phyloP scores from a whole-genome alignment of 2,888 invertebrate species.

The Maniola hyperantus region DNA sequence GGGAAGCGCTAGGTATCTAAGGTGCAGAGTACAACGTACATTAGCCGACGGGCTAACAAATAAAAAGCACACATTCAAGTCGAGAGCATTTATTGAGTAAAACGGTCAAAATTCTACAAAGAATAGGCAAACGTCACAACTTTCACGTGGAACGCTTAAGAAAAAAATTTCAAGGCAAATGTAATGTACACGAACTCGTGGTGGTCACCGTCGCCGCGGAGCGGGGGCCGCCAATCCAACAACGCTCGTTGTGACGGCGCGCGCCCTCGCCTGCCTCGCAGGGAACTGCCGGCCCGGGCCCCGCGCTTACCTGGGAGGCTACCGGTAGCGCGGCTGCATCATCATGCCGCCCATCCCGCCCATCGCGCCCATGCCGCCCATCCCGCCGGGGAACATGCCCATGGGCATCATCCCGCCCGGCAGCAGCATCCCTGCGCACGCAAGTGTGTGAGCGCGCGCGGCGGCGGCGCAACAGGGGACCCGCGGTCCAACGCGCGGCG shows the following conservation, averaged over 20 bases:
- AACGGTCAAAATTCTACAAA: slow-evolving; percentile 81
- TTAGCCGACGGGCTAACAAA: slow-evolving; percentile 52
- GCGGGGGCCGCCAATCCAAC: slow-evolving; percentile 83
- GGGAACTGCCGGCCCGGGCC: slow-evolving; percentile 84
- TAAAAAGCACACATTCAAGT: slow-evolving; percentile 60
- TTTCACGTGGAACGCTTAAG: slow-evolving; percentile 75
- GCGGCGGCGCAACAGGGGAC: slow-evolving; percentile 41
- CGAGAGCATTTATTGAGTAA: slow-evolving; percentile 81
- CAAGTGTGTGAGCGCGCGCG: slow-evolving; percentile 32
- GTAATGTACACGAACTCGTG: slow-evolving; percentile 59
- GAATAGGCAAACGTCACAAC: slow-evolving; percentile 82
- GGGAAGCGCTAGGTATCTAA: slow-evolving; percentile 35
- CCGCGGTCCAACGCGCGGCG: slow-evolving; percentile 35
- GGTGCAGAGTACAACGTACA: slow-evolving; percentile 35
- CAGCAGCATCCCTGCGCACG: slow-evolving; percentile 76
- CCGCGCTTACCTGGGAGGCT: slow-evolving; percentile 63
- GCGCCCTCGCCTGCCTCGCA: slow-evolving; percentile 67
- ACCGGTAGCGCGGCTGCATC: slow-evolving; percentile 95
- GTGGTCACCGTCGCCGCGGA: slow-evolving; percentile 57
- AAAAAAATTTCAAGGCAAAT: slow-evolving; percentile 76
- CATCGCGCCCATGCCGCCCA: slow-evolving; percentile 61
- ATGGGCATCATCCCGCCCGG: slow-evolving; percentile 74
- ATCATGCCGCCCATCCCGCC: slow-evolving; percentile 72
- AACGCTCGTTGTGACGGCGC: slow-evolving; percentile 76
- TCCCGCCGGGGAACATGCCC: slow-evolving; percentile 79